A percentile compares a stretch with the other conserved stretches of the same genome.
Conservation (phyloP, 2,888 invertebrate species). For the Ellobium chinense region DNA sequence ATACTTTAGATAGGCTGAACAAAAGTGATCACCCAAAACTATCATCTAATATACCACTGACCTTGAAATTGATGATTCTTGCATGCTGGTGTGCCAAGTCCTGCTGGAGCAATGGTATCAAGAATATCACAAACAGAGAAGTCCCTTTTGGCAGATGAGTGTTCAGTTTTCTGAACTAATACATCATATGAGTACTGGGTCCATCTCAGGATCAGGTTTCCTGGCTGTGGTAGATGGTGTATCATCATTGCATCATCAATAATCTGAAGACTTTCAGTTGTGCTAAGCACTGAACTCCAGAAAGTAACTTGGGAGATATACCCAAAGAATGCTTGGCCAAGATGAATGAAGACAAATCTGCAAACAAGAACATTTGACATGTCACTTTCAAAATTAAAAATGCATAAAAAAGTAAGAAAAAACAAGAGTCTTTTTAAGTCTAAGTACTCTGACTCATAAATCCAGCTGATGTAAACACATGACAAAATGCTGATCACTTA, state of each 20-base stretch:
- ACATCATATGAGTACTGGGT: slow-evolving; percentile 29
- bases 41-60: no score
- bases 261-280: background rate
- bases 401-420: no score
- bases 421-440: no score
- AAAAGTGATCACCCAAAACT: no score
- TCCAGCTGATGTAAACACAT: no score
- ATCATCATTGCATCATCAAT: background rate
- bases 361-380: no score
- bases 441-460: no score
- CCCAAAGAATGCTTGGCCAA: slow-evolving; percentile 39
- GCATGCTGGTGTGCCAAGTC: background rate
- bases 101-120: background rate
- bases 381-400: no score
- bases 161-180: background rate
- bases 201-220: slow-evolving; percentile 24
- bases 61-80: background rate
- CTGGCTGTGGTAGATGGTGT: background rate
- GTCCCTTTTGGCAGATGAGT: background rate
- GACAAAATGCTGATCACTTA: no score
- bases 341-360: slow-evolving; percentile 25
- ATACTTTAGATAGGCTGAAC: no score
- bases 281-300: slow-evolving; percentile 15
- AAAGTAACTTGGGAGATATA: slow-evolving; percentile 37
- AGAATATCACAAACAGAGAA: slow-evolving; percentile 8